phyloP scores from a whole-genome alignment of 2,888 invertebrate genomes.

The Leptura quadrifasciata region DNA sequence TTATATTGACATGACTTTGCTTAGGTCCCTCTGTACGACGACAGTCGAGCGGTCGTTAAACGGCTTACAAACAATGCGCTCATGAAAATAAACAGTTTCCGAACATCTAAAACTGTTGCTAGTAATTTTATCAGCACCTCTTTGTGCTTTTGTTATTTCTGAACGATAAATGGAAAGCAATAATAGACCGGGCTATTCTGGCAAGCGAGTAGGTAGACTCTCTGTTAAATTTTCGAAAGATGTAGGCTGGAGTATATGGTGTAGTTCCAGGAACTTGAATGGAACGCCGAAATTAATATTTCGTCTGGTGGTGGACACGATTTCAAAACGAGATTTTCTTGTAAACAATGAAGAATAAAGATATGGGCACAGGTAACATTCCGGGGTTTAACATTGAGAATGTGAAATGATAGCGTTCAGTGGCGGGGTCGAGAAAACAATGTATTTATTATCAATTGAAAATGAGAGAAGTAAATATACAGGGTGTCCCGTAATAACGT shows the following conservation, averaged over 20 bases:
- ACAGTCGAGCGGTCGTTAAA: constrained; percentile 32
- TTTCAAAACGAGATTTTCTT: constrained; percentile 13
- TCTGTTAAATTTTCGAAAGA: not conserved
- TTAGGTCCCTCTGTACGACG: not conserved
- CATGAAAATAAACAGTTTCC: constrained; percentile 26
- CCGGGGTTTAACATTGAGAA: not conserved
- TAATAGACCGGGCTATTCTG: constrained; percentile 8
- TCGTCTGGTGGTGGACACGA: not conserved
- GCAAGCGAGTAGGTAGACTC: not conserved
- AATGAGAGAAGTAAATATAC: too few species aligned
- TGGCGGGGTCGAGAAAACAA: not conserved
- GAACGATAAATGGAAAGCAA: constrained; percentile 6
- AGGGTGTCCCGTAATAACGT: too few species aligned
- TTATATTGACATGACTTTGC: too few species aligned
- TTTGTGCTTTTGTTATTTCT: constrained; percentile 23
- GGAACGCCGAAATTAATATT: constrained; percentile 2
- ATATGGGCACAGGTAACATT: constrained; percentile 20
- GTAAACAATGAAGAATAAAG: constrained; percentile 17
- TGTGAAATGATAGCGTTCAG: not conserved
- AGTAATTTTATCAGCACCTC: constrained; percentile 26
- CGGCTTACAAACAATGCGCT: constrained; percentile 30
- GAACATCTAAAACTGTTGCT: constrained; percentile 25
- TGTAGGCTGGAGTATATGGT: not conserved
- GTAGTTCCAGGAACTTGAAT: not conserved
- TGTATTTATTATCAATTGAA: too few species aligned